A percentile compares a stretch with the other conserved stretches of the same genome.
phyloP scores from a whole-genome alignment of 2,113 vertebrate species.

The Aegithalos caudatus region DNA sequence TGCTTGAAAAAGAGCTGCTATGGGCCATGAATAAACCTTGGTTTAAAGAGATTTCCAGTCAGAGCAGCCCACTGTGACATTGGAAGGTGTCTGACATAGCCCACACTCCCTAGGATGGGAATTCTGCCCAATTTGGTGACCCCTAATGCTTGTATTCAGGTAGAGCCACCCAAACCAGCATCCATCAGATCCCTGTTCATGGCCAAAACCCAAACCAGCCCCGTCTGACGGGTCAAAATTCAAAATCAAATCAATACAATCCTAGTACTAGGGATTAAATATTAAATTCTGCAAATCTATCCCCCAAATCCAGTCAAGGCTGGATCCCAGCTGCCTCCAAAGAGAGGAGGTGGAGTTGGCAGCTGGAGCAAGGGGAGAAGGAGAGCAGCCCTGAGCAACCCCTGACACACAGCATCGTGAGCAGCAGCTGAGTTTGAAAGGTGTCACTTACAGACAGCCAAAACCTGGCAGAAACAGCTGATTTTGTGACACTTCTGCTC shows the following conservation, averaged over 20 bases:
- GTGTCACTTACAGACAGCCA: background rate
- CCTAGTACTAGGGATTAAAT: background rate
- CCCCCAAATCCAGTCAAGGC: background rate
- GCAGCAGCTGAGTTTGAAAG: background rate
- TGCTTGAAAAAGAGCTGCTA: background rate
- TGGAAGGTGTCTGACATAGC: background rate
- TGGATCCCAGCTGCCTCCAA: background rate
- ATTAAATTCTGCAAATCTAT: background rate
- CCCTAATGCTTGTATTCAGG: rapidly evolving
- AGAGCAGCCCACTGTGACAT: background rate
- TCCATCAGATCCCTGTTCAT: background rate
- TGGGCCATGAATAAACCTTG: rapidly evolving
- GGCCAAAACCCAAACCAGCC: background rate
- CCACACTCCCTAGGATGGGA: background rate
- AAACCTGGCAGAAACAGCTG: slow-evolving; percentile 21
- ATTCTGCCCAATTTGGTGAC: background rate
- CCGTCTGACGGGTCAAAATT: rapidly evolving
- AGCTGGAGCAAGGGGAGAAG: background rate
- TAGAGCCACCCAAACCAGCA: background rate
- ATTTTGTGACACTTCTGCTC: background rate
- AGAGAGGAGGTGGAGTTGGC: background rate
- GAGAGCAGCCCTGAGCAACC: background rate
- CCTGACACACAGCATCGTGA: rapidly evolving
- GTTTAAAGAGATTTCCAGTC: rapidly evolving
- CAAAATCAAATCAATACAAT: background rate